Evolutionary conservation across 2,113 vertebrate genomes (phyloP).

Genomic region (Prolemur simus): DNA sequence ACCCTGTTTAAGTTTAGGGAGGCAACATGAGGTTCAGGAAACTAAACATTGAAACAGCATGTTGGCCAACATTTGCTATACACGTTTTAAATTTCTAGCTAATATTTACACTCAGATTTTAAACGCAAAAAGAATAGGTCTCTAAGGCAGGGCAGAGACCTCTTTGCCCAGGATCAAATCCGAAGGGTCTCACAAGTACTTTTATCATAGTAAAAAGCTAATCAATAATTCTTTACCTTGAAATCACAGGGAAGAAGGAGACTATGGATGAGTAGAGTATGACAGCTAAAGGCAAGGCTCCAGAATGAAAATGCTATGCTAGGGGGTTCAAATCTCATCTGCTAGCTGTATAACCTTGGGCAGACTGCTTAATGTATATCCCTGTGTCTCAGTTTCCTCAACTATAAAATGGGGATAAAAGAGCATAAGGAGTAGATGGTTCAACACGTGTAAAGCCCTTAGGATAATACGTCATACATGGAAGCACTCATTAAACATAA

Average conservation of each 20-base stretch:
- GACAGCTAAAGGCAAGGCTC: not conserved
- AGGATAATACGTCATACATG: not conserved
- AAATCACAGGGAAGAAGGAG: not conserved
- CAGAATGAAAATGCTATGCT: not conserved
- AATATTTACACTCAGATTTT: not conserved
- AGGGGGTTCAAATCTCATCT: not conserved
- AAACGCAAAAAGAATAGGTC: not conserved
- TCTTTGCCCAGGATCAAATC: not conserved
- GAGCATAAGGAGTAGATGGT: not conserved
- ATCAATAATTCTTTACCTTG: not conserved
- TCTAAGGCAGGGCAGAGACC: not conserved
- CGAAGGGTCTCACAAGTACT: not conserved
- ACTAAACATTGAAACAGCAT: not conserved
- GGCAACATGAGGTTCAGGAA: not conserved
- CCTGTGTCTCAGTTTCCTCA: not conserved
- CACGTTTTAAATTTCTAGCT: not conserved
- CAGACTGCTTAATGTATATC: not conserved
- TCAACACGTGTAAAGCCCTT: not conserved
- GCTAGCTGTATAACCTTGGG: not conserved
- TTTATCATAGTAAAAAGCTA: not conserved
- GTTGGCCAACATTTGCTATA: not conserved
- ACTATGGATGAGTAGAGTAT: not conserved
- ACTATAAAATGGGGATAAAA: not conserved
- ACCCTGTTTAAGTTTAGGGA: not conserved
- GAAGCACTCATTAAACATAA: not conserved